Percentiles rank a stretch among this genome's conserved stretches.
These are phyloP conservation scores for Aphis craccivora DNA, from an alignment of 1,140 invertebrate genomes.

Conservation along the genomic window DNA sequence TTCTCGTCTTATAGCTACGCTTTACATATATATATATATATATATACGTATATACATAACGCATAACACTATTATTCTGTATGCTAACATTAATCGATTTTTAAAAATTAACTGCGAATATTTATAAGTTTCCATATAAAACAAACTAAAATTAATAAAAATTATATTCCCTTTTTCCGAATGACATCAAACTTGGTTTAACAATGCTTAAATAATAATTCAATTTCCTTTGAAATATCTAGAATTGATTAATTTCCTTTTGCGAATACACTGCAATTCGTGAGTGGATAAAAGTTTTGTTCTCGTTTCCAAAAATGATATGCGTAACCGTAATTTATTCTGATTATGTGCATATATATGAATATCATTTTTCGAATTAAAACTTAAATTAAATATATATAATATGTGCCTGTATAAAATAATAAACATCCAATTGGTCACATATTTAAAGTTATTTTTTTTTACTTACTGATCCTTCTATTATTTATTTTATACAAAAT, in stretches of 20 bases:
- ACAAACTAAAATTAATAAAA: background rate
- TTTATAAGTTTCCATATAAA: background rate
- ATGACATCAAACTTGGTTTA: slow-evolving; percentile 11
- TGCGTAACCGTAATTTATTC: background rate
- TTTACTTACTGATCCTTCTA: background rate
- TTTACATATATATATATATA: background rate
- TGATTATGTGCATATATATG: slow-evolving; percentile 16
- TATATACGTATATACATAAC: background rate
- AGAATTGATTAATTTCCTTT: slow-evolving; percentile 14
- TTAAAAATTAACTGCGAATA: background rate
- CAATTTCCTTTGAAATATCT: slow-evolving; percentile 5
- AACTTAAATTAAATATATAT: background rate
- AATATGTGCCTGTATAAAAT: background rate
- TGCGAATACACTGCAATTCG: background rate
- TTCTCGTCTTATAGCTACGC: background rate
- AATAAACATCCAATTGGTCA: background rate
- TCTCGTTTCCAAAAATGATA: background rate
- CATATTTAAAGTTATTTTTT: background rate
- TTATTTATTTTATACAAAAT: background rate
- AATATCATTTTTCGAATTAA: slow-evolving; percentile 11
- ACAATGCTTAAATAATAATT: slow-evolving; percentile 20
- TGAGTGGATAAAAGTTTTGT: slow-evolving; percentile 12
- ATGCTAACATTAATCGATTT: background rate
- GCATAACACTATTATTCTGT: background rate
- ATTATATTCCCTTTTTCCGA: background rate